Evolutionary conservation across 2,888 invertebrate genomes (phyloP), one percentile per base, ranked within the genome.

Genomic region (Drosophila neonasuta): DNA sequence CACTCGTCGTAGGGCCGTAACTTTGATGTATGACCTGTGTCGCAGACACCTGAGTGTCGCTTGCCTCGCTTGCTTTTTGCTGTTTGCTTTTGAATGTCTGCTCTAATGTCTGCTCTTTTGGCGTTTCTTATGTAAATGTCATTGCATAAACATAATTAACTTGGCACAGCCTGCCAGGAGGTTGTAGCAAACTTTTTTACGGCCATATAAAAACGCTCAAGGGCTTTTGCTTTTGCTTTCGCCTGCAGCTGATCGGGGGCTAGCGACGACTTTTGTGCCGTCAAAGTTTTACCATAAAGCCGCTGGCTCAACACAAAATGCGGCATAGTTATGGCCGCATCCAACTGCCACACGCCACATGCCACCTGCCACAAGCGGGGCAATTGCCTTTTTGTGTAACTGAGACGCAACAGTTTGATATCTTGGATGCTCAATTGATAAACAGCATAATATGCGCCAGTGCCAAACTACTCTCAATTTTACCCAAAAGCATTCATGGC

Each of bases 71-170:
- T 15, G 7, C 36, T 20, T 44, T 49, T 10, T n/a, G 30, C 30
- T 32, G 39, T 34, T 51, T 50, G 15, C 42, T 5, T 15, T 15
- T 15, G 39, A 41, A 13, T n/a, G 41, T 9, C 45, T 56, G 11
- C 34, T 52, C 6, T 48, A 32, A 48, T 46, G 49, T 44, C 42
- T 68, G 73, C 65, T 78, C 75, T 77, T 69, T 77, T 73, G 76
- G 49, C 56, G 60, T 73, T 68, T 69, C 65, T 72, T 68, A 81
- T 86, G 81, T 58, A 78, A 80, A 86, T 86, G 71, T 49, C 84
- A 61, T 62, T 79, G 68, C 72, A 86, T 72, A 77, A 81, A 77
- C 75, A 80, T 78, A 86, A 81, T 81, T 81, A 84, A 78, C 84
- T 78, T 70, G 66, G 49, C 54, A 67, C 66, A 67, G 41, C 78